Evolutionary conservation across 2,888 invertebrate species (phyloP), one percentile per base, ranked within the genome.

Genomic region (Thecophora atra): DNA sequence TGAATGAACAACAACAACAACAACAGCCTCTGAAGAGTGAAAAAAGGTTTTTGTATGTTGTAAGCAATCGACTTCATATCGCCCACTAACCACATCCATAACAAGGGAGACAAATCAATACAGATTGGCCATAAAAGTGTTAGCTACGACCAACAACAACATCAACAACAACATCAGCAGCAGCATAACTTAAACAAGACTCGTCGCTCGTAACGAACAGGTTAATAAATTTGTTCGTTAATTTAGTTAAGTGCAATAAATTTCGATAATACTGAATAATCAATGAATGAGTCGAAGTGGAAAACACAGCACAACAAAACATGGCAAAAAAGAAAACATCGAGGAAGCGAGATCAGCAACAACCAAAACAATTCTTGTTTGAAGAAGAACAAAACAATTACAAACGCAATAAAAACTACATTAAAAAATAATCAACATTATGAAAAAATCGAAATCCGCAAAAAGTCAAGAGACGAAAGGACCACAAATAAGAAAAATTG

Each of bases 211-310:
- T n/a, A n/a, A n/a, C n/a, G 51, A 70, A 63, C 72, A 67, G 64
- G 70, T 73, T 80, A 79, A 82, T 82, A 82, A 81, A 82, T 82
- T 82, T 82, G 80, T 80, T 70, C 66, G 68, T 81, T 37, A 81
- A 82, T 82, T 82, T 79, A 77, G 77, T 79, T 81, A 78, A 80
- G 79, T 78, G 82, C 79, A 80, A 82, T 82, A 82, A 82, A 82
- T 82, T 82, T 81, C 71, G 79, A 77, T 79, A 30, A 81, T 78
- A 78, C 77, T 78, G 44, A 78, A 79, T 78, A 78, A 81, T 78
- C 74, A 77, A 76, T 75, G 67, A 67, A 21, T 24, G 26, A 24
- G 17, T 58, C 26, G 28, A 24, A 28, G 58, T 13, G 24, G 13
- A 24, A n/a, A 24, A 58, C 21, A 24, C 26, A 28, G 26, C 15